These are phyloP conservation scores for Dynastes grantii DNA, from an alignment of 2,888 invertebrate species.

Conservation along the genomic window DNA sequence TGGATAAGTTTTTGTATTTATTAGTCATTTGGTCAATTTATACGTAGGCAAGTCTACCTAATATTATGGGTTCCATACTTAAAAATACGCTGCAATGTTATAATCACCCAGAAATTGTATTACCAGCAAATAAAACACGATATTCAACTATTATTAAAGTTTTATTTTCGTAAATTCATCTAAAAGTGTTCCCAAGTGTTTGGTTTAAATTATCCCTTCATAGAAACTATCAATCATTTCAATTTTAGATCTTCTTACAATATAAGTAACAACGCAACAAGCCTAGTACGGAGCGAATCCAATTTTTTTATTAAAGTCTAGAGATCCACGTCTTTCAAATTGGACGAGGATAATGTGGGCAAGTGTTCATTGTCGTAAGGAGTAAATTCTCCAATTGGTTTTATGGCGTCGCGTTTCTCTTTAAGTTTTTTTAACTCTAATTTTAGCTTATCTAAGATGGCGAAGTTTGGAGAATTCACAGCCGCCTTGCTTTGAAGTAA, in stretches of 20 bases:
- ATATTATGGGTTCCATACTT: no score
- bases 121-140: neutral
- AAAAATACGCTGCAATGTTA: no score
- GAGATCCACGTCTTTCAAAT: conserved; percentile 85
- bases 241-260: neutral
- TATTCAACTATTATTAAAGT: conserved; percentile 6
- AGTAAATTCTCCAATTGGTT: conserved; percentile 76
- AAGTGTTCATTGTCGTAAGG: conserved; percentile 76
- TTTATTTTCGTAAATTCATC: conserved; percentile 35
- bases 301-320: conserved; percentile 63
- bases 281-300: conserved; percentile 2
- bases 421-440: conserved; percentile 86
- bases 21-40: no score
- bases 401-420: conserved; percentile 73
- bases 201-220: neutral
- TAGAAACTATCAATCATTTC: neutral
- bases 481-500: conserved; percentile 90
- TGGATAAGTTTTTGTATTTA: no score
- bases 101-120: neutral
- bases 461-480: conserved; percentile 92
- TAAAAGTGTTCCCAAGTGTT: conserved; percentile 35
- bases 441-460: conserved; percentile 88
- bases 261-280: conserved; percentile 16
- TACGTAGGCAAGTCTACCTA: no score
- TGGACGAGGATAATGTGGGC: conserved; percentile 83